Evolutionary conservation across 2,797 vertebrate genomes (phyloP), one percentile per base, ranked within the genome.

Genomic region (Chanos chanos): DNA sequence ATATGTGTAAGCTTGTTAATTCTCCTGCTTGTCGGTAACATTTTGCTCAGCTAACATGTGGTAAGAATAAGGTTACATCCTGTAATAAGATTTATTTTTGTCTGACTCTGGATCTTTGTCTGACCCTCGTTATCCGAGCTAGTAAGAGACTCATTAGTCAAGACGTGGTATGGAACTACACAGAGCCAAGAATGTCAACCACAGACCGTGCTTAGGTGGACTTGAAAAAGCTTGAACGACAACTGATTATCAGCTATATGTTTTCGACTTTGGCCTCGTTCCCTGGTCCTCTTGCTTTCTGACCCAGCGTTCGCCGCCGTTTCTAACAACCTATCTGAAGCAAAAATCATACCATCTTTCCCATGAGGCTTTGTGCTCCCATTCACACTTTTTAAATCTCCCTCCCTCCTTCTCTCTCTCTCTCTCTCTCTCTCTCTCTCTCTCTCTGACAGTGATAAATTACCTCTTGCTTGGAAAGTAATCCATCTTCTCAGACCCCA

Each of bases 371-470:
- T 40, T 49, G 45, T 56, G 18, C 44, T 39, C 57, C 18, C 22
- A 34, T 31, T 45, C 36, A n/a, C 55, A 58, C 55, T 10, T 34
- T 53, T 22, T 63, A 25, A 51, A 21, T 21, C 49, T 25, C 63
- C 59, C 30, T 63, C 24, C 12, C 63, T 12, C 27, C 47, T 22
- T 64, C 51, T 55, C 53, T 66, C 24, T 66, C 58, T 68, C 64
- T 3, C 16, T 57, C 36, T 48, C 57, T 66, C 59, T 51, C 47
- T 50, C 41, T 37, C 39, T 58, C 49, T 49, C 31, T 64, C 9
- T 57, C 33, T 50, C 57, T 64, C 50, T 85, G 87, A 88, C 88
- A 88, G 76, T 89, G 87, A 89, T 82, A 70, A 84, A 89, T 89
- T 84, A 79, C 80, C 66, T 47, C 18, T 70, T 71, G 72, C 48